Evolutionary conservation across 2,888 invertebrate species (phyloP), one percentile per base, ranked within the genome.

Genomic region (Crossocerus cetratus): DNA sequence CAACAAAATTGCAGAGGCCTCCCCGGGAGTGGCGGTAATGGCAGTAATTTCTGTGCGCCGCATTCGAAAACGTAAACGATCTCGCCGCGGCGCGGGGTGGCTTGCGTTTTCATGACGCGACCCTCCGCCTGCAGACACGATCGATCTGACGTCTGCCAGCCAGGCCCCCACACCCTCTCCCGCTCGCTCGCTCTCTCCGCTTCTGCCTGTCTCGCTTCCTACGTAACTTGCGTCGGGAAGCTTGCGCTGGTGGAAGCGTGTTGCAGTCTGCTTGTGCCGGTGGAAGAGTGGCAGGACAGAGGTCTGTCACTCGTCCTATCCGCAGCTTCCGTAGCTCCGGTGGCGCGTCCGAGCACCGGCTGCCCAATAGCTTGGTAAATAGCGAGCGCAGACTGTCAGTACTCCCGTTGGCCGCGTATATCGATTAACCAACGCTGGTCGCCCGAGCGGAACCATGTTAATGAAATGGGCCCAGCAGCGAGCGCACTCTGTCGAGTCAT

Each of bases 121-220:
- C 32, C 32, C 32, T 32, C 71, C 59, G 57, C 60, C 55, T 62
- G 69, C 78, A 78, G 77, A 77, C 75, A 32, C 78, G 76, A 83
- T 84, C 85, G 84, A 84, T 84, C 78, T 82, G 78, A 74, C 81
- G 82, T 78, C 78, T 79, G 76, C 69, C 49, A 49, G 16, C 3
- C n/a, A n/a, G n/a, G n/a, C n/a, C n/a, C n/a, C n/a, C n/a, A n/a
- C 62, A 71, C 67, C 49, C 32, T 23, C 43, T 32, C 64, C 65
- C 58, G 74, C 67, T 62, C 66, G 64, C 69, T 49, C 64, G 60
- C 70, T 55, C 56, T 67, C 65, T 63, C 60, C n/a, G 22, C 66
- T 68, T 60, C 58, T 75, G 68, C 71, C 63, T 59, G 43, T 70
- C 60, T 54, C 53, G 43, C 64, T 57, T 44, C 45, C 45, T 14